phyloP scores from a whole-genome alignment of 2,888 invertebrate species.

The Cerastoderma edule region DNA sequence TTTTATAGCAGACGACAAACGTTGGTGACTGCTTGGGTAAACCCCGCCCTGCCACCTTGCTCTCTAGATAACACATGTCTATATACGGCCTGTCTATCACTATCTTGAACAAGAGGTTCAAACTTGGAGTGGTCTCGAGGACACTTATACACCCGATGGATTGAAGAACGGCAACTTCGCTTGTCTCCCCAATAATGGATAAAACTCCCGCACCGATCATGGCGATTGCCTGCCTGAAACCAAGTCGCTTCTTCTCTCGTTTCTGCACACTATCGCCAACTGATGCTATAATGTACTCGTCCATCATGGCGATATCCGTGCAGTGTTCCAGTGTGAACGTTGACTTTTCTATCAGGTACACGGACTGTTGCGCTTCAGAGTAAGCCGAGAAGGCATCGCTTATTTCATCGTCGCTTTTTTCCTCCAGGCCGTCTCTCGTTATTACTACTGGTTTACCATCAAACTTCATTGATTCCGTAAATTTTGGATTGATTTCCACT shows the following conservation, averaged over 20 bases:
- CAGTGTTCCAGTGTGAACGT: conserved; percentile 50
- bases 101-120: conserved; percentile 41
- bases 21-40: conserved; percentile 44
- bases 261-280: conserved; percentile 57
- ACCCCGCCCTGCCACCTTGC: conserved; percentile 28
- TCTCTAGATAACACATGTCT: conserved; percentile 51
- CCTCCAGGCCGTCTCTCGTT: conserved; percentile 33
- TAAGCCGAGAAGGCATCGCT: conserved; percentile 18
- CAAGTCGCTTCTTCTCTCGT: conserved; percentile 45
- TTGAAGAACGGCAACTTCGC: conserved; percentile 50
- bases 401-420: conserved; percentile 41
- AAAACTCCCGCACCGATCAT: conserved; percentile 39
- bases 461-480: conserved; percentile 35
- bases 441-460: conserved; percentile 42
- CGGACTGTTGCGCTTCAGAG: conserved; percentile 41
- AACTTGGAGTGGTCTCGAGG: conserved; percentile 40
- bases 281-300: conserved; percentile 52
- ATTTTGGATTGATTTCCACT: conserved; percentile 35
- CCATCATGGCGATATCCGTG: conserved; percentile 46
- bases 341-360: conserved; percentile 52
- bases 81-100: conserved; percentile 22
- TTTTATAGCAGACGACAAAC: conserved; percentile 43
- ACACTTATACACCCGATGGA: conserved; percentile 39
- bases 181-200: conserved; percentile 45
- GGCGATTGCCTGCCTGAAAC: conserved; percentile 48